These are phyloP conservation scores for Laticauda colubrina DNA, from an alignment of 2,113 vertebrate species.

Conservation along the genomic window DNA sequence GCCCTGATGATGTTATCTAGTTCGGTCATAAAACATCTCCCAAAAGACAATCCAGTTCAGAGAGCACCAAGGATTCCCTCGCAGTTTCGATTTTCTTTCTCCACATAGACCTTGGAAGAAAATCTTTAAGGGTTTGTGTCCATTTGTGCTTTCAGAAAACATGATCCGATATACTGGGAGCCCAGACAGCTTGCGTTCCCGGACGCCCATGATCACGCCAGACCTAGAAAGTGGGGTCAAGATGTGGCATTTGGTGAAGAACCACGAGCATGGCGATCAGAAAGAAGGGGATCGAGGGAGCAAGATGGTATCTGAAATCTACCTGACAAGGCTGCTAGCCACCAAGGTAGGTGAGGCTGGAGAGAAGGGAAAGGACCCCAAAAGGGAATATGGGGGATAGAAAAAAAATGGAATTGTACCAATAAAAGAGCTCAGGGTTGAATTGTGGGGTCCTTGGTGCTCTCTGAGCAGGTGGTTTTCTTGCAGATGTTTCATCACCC, in stretches of 20 bases:
- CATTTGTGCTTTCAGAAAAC: constrained; percentile 79
- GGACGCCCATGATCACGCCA: constrained; percentile 96
- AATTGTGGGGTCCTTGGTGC: not conserved
- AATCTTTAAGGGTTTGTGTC: not conserved
- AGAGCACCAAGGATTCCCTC: no score
- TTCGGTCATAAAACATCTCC: no score
- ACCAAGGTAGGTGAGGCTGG: constrained; percentile 82
- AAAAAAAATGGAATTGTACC: not conserved
- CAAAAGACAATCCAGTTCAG: no score
- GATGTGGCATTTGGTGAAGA: constrained; percentile 98
- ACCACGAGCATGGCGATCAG: constrained; percentile 97
- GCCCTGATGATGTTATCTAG: not conserved
- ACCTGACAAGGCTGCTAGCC: constrained; percentile 92
- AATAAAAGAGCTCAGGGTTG: not conserved
- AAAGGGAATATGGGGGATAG: not conserved
- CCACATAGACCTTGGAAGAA: not conserved
- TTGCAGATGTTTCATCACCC: not conserved
- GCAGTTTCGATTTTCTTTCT: not conserved
- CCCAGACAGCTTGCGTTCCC: constrained; percentile 93
- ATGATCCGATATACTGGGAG: constrained; percentile 98
- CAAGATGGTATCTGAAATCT: constrained; percentile 99
- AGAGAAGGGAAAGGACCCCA: no score
- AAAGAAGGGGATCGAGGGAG: constrained; percentile 96
- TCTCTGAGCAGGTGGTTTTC: not conserved
- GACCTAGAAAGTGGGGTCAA: constrained; percentile 96